phyloP scores from a whole-genome alignment of 53 echinoderm and acorn worm genomes.

The Arbacia lixula region DNA sequence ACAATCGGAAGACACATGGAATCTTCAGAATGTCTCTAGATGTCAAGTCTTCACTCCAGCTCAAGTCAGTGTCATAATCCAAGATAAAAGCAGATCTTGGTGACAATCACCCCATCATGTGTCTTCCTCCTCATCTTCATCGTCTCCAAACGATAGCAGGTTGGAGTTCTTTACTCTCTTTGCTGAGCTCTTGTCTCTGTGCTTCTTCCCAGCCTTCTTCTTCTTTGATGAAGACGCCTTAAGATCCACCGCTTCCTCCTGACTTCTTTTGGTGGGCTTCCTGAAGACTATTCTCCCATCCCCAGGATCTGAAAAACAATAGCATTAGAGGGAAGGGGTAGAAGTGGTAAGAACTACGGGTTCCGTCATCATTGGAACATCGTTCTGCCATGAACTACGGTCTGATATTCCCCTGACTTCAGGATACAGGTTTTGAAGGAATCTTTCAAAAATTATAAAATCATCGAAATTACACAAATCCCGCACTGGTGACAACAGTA shows the following conservation, averaged over 20 bases:
- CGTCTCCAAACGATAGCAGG: slow-evolving; percentile 90
- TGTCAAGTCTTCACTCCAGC: no score
- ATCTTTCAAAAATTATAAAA: no score
- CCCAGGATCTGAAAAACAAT: slow-evolving; percentile 18
- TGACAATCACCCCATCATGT: slow-evolving; percentile 40
- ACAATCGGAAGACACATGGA: no score
- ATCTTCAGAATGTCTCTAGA: no score
- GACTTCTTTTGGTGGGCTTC: slow-evolving; percentile 84
- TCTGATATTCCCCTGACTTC: not conserved
- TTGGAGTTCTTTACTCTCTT: slow-evolving; percentile 76
- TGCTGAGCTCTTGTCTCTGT: slow-evolving; percentile 50
- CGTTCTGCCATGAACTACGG: not conserved
- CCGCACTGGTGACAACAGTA: no score
- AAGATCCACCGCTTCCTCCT: slow-evolving; percentile 66
- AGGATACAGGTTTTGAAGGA: no score
- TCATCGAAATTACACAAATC: no score
- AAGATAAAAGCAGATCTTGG: no score
- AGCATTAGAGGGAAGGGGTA: not conserved
- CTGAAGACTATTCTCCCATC: slow-evolving; percentile 83
- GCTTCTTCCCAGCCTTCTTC: slow-evolving; percentile 65
- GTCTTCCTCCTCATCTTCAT: slow-evolving; percentile 71
- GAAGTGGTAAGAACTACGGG: no score
- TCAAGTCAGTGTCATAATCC: no score
- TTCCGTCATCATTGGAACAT: not conserved
- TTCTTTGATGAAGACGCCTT: slow-evolving; percentile 78